phyloP scores from a whole-genome alignment of 2,888 invertebrate genomes.

The Resseliella maxima region DNA sequence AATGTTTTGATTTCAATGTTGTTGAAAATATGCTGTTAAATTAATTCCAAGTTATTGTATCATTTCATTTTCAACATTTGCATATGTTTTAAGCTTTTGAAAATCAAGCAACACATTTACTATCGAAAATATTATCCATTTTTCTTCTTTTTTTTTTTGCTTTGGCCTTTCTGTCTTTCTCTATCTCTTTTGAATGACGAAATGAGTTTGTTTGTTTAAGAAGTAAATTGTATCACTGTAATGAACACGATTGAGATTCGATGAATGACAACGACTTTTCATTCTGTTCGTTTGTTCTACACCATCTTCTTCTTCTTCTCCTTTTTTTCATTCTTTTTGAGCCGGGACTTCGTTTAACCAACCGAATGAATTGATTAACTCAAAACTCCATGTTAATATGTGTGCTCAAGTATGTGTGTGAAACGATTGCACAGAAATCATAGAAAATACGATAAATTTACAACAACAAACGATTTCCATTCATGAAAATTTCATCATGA shows the following conservation, averaged over 20 bases:
- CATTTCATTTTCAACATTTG: not conserved
- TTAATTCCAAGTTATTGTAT: not conserved
- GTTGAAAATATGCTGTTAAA: not conserved
- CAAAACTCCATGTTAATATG: not conserved
- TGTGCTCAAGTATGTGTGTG: not conserved
- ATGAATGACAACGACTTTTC: no score
- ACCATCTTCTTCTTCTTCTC: no score
- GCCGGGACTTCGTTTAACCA: no score
- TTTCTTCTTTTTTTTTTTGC: no score
- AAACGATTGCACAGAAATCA: not conserved
- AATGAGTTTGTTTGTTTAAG: no score
- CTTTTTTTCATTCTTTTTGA: no score
- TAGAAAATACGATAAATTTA: slow-evolving; percentile 11
- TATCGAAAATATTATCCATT: no score
- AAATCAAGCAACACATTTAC: no score
- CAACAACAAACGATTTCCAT: slow-evolving; percentile 41
- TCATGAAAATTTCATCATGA: slow-evolving; percentile 51
- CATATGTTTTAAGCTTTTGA: not conserved
- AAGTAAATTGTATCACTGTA: no score
- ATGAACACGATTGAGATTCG: no score
- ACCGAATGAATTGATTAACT: slow-evolving; percentile 1
- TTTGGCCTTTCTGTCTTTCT: no score
- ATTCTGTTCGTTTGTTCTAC: no score
- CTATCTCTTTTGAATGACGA: not conserved
- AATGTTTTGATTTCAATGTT: not conserved